Base-by-base conservation (phyloP, 2,797 vertebrate species). In the Astyanax mexicanus region DNA sequence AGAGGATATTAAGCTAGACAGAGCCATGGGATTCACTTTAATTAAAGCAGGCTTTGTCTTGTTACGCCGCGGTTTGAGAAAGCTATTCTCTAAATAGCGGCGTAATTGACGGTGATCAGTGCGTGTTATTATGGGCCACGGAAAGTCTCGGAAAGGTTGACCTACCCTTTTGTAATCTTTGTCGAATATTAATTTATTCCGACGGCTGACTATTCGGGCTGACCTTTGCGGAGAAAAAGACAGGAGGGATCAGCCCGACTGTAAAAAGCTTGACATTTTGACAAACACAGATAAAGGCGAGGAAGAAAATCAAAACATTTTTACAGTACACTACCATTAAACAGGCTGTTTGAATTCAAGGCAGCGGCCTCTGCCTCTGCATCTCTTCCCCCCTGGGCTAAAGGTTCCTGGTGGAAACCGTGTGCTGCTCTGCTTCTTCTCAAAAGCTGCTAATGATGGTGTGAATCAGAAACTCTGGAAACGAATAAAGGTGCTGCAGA, bases 221-320 rank as follows among this genome's bases (percentile, higher is more conserved):
- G 93, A 93, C 93, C 93, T 94, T 94, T 45, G 93, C 82, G 87
- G 84, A 81, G 88, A 89, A 81, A 84, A 84, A 89, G 84, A 86
- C 83, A 90, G 85, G 87, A 84, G 87, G 80, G 67, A 84, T 85
- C 89, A 90, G 88, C 89, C 91, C 87, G 87, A 90, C 89, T 90
- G 86, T 86, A 92, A 89, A 79, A 86, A 70, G 86, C 88, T 92
- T 94, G 93, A 93, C 93, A 94, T 94, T 94, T 94, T 89, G 86
- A 89, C 87, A 81, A 84, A 86, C 85, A 85, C 78, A 90, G 91
- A 94, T 93, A 92, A 93, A 88, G 81, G 61, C 72, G 25, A 80
- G 78, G 71, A 83, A 60, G 72, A 70, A 79, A 76, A 65, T n/a
- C 78, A 69, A 77, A 74, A 79, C 60, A 68, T 84, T 88, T 89